Evolutionary conservation across 2,113 vertebrate genomes (phyloP), one percentile per base, ranked within the genome.

Genomic region (Cervus canadensis): DNA sequence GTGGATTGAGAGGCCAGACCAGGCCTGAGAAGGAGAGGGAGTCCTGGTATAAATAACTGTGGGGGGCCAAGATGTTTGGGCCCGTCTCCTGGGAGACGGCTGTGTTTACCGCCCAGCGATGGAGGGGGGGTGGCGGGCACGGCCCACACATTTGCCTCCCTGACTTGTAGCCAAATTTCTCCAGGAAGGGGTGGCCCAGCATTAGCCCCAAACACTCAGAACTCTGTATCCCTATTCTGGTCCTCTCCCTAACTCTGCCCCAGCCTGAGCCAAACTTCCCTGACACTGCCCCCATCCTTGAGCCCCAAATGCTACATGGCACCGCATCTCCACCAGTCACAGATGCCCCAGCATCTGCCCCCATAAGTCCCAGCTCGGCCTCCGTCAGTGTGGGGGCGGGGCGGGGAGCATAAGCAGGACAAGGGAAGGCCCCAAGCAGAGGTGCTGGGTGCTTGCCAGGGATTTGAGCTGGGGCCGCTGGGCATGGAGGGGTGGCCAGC

Each of bases 121-220:
- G 36, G 36, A 36, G 36, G 36, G 78, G 91, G 52, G 97, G 96
- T 0, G 97, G 48, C 48, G 12, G 48, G 48, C 94, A 89, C 54
- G 45, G 96, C 97, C 95, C 96, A 98, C 96, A 98, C 97, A 98
- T 98, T 98, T 98, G 98, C 98, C 97, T 98, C 95, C 93, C 98
- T 98, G 98, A 98, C 83, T 97, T 98, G 78, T 98, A 97, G 98
- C 98, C 98, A 98, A 97, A 98, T 97, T 97, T 98, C 95, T 98
- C 91, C 97, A 97, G 96, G 97, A 98, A 97, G 87, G 87, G 98
- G 96, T 97, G 91, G 97, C 94, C 96, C 64, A 81, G 79, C 89
- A 94, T 92, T 94, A 96, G 91, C 94, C 96, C 98, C 94, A 91
- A 97, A 97, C 79, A 85, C 89, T 97, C 60, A 67, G 89, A 67